These are phyloP conservation scores for Drosophila picticornis DNA, from an alignment of 2,888 invertebrate genomes.

Conservation along the genomic window DNA sequence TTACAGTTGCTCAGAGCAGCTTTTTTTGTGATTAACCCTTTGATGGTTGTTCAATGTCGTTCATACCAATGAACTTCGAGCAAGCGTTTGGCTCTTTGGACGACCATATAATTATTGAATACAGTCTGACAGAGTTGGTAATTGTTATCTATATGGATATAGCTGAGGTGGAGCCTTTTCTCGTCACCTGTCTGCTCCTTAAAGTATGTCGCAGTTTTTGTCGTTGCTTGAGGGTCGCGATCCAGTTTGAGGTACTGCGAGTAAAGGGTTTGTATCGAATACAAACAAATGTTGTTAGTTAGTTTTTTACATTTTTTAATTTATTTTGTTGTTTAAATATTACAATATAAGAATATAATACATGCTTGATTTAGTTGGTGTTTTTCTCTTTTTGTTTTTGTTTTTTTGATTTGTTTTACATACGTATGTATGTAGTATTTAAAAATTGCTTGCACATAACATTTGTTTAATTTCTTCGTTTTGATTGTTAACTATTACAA, in stretches of 20 bases:
- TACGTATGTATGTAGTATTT: slow-evolving; percentile 27
- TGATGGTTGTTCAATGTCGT: not conserved
- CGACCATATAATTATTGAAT: not conserved
- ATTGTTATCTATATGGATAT: not conserved
- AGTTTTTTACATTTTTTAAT: slow-evolving; percentile 25
- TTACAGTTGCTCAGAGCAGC: slow-evolving; percentile 20
- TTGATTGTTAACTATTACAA: slow-evolving; percentile 16
- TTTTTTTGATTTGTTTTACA: slow-evolving; percentile 29
- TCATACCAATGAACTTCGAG: not conserved
- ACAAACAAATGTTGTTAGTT: not conserved
- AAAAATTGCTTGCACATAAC: slow-evolving; percentile 48
- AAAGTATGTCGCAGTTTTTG: not conserved
- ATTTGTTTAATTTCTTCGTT: slow-evolving; percentile 23
- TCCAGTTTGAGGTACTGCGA: not conserved
- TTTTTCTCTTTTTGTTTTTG: slow-evolving; percentile 29
- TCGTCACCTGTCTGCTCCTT: not conserved
- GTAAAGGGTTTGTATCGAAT: not conserved
- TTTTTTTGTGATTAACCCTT: slow-evolving; percentile 8
- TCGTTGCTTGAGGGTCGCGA: not conserved
- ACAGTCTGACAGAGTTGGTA: not conserved
- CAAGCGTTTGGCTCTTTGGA: not conserved
- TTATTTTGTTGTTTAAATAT: slow-evolving; percentile 49
- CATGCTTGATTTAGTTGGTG: slow-evolving; percentile 67
- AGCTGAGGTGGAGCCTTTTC: not conserved
- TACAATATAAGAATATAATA: slow-evolving; percentile 72